phyloP scores from a whole-genome alignment of 1,140 invertebrate species.

The Bursaphelenchus mucronatus region DNA sequence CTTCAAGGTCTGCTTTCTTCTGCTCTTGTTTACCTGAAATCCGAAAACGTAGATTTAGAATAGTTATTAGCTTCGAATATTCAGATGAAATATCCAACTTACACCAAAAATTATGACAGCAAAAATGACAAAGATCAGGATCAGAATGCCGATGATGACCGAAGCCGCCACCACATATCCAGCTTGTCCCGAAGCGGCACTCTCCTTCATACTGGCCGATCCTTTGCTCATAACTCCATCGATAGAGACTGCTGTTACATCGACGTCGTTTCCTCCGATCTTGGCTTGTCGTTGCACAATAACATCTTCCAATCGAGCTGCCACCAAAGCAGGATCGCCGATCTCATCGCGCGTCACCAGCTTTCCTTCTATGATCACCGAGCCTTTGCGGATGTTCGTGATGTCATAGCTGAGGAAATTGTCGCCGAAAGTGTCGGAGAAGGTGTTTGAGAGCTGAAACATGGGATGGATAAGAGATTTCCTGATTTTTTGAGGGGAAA shows the following conservation, averaged over 20 bases:
- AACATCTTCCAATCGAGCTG: constrained; percentile 20
- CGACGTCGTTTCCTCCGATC: constrained; percentile 22
- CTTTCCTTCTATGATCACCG: constrained; percentile 22
- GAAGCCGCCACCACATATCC: constrained; percentile 23
- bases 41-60: not conserved
- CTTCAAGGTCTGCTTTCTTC: constrained; percentile 25
- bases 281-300: constrained; percentile 11
- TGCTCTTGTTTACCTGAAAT: constrained; percentile 4
- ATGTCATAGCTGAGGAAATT: constrained; percentile 25
- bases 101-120: constrained; percentile 27
- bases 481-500: not conserved
- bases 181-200: constrained; percentile 17
- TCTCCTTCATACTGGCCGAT: constrained; percentile 3
- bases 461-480: constrained; percentile 1
- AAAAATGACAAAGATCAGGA: constrained; percentile 20
- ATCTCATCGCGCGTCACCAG: constrained; percentile 21
- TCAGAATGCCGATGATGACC: constrained; percentile 23
- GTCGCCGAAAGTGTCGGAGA: constrained; percentile 18
- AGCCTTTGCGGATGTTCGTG: constrained; percentile 19
- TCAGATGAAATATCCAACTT: not conserved
- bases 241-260: constrained; percentile 18
- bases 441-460: constrained; percentile 19
- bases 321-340: constrained; percentile 19
- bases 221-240: constrained; percentile 22
- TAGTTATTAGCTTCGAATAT: not conserved